Conservation (phyloP, 2,888 invertebrate genomes). For the Philopedon plagiatum region DNA sequence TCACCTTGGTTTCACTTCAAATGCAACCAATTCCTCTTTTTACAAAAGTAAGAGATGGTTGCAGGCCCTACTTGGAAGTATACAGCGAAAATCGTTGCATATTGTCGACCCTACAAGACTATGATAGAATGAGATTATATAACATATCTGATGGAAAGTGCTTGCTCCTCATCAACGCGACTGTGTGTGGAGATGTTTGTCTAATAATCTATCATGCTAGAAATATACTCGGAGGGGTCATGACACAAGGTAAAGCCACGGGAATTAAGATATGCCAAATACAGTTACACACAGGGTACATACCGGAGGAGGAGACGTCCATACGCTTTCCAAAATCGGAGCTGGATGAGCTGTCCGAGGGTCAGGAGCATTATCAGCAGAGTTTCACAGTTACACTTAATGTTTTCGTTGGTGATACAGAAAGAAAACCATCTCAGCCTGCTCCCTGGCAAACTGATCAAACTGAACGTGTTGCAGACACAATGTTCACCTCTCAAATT, state of each 20-base stretch:
- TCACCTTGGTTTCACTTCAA: conserved; percentile 84
- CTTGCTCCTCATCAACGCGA: conserved; percentile 80
- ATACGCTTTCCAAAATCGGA: conserved; percentile 83
- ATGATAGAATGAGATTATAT: conserved; percentile 87
- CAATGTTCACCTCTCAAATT: conserved; percentile 82
- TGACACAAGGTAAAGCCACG: conserved; percentile 78
- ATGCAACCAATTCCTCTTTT: conserved; percentile 94
- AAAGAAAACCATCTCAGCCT: conserved; percentile 77
- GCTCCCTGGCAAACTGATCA: conserved; percentile 85
- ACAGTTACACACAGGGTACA: conserved; percentile 92
- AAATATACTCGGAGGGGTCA: conserved; percentile 84
- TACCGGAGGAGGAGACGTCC: conserved; percentile 81
- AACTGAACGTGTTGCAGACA: conserved; percentile 71
- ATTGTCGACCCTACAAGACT: conserved; percentile 88
- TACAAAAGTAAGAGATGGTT: conserved; percentile 93
- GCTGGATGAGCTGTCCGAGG: conserved; percentile 85
- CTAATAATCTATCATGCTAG: conserved; percentile 88
- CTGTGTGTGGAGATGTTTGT: conserved; percentile 89
- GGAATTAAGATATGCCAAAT: conserved; percentile 90
- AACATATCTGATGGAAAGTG: conserved; percentile 77
- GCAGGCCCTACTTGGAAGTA: conserved; percentile 93
- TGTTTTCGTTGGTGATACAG: conserved; percentile 80
- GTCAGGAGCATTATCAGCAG: conserved; percentile 75
- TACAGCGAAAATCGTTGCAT: conserved; percentile 89
- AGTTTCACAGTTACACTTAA: conserved; percentile 80